Evolutionary conservation across 2,797 vertebrate species (phyloP), one percentile per base, ranked within the genome.

Genomic region (Tiaroga cobitis): DNA sequence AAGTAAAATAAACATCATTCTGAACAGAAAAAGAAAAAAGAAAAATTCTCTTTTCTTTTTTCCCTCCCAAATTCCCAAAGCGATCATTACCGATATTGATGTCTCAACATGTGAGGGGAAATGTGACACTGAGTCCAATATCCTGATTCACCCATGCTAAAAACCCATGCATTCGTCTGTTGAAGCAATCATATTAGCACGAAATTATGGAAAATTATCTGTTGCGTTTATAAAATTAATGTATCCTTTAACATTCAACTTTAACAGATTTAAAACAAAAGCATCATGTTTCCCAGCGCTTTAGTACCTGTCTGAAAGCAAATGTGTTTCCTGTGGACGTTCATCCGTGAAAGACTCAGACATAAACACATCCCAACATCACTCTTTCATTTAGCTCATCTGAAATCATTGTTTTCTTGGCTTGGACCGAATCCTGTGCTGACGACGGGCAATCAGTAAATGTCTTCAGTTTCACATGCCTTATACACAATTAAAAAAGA

Each of bases 341-440:
- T 76, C 29, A 39, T 76, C 15, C 7, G 11, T 41, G 46, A 78
- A 11, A 15, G 41, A 19, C 39, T 75, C 18, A 19, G 54, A 80
- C 46, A 18, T 85, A 72, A 65, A 85, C 43, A 72, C 68, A 56
- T 75, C 78, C 46, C n/a, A 24, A 24, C 26, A 84, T 59, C 24
- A 56, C 51, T 84, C 21, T 79, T 78, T 78, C 77, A 46, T 15
- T 46, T 1, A 67, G 41, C 77, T 80, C 61, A 10, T 80, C 11
- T 32, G 16, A 73, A 43, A 46, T 75, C 32, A 81, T 29, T 59
- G 26, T 37, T 74, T 43, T 74, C 54, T n/a, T 46, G 56, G 54
- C 39, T 43, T 46, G 51, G 18, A 59, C 2, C 4, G 10, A 29
- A 59, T 19, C 19, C 39, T n/a, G 69, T 63, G 26, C 29, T 65